These are phyloP conservation scores for Trachelus troglodyta DNA, from an alignment of 2,888 invertebrate genomes.

Conservation along the genomic window DNA sequence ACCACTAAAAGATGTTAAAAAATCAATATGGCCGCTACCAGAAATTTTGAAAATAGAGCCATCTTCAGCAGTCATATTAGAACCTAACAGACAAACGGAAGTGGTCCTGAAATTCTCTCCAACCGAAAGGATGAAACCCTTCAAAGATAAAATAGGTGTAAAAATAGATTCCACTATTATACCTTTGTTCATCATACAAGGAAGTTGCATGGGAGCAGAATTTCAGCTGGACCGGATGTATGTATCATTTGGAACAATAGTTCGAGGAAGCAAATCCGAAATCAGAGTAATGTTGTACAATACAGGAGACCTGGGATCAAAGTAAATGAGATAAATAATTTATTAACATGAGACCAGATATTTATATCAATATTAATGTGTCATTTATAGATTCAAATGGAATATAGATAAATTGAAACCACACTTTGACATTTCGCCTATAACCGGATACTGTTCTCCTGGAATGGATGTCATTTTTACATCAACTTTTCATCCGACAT, in stretches of 20 bases:
- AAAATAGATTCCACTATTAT: slow-evolving; percentile 67
- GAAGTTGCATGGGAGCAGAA: slow-evolving; percentile 68
- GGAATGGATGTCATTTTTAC: slow-evolving; percentile 74
- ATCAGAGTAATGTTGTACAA: slow-evolving; percentile 68
- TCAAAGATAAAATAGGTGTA: slow-evolving; percentile 66
- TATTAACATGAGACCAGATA: background rate
- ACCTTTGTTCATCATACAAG: slow-evolving; percentile 69
- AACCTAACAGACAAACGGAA: slow-evolving; percentile 55
- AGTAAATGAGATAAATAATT: slow-evolving; percentile 52
- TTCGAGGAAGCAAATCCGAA: slow-evolving; percentile 64
- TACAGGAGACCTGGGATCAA: slow-evolving; percentile 70
- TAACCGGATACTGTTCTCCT: slow-evolving; percentile 74
- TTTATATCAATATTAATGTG: slow-evolving; percentile 1
- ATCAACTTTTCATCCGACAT: slow-evolving; percentile 72
- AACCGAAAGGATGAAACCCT: slow-evolving; percentile 51
- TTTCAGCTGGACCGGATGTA: slow-evolving; percentile 67
- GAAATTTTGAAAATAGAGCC: slow-evolving; percentile 56
- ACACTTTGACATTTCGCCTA: slow-evolving; percentile 73
- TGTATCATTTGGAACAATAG: slow-evolving; percentile 70
- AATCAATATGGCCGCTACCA: slow-evolving; percentile 18
- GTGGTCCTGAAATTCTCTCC: slow-evolving; percentile 62
- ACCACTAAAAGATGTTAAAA: slow-evolving; percentile 4
- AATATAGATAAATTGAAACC: slow-evolving; percentile 62
- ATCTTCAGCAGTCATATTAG: slow-evolving; percentile 45
- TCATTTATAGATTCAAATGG: slow-evolving; percentile 68